Evolutionary conservation across 1,140 invertebrate species (phyloP), one percentile per base, ranked within the genome.

Genomic region (Euura lappo): DNA sequence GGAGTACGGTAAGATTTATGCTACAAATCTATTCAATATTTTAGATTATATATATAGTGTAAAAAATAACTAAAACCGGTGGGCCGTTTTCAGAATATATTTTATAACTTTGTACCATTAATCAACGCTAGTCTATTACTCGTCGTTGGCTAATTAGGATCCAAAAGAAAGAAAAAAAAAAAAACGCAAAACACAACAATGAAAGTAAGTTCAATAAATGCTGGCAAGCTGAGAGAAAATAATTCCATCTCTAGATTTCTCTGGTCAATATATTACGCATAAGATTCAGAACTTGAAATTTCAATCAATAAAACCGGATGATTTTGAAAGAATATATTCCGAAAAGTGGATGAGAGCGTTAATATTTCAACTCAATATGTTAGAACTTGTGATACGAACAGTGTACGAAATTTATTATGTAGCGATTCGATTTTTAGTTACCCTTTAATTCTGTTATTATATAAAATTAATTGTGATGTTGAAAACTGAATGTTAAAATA

Each of bases 51-150:
- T n/a, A 3, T 8, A 60, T 60, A 60, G 13, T 11, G 51, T 60
- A 60, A 60, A 60, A 60, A 60, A 60, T 60, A 60, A 60, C 51
- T 60, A 60, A 60, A 8, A 60, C 10, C 51, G 51, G 51, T 60
- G 51, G 51, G 51, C 28, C 28, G 28, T 60, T 60, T 60, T 60
- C 51, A 60, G 51, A 60, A 60, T 3, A 28, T 28, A 60, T 11
- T 11, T 60, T 60, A 28, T 28, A 60, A 60, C 10, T 60, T 60
- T 60, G 51, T 60, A 60, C 51, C 51, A 60, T 60, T 60, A 3
- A 60, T 60, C 51, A 5, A 60, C 28, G 28, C 51, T 60, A 60
- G 4, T 60, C 51, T n/a, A 60, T 60, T 60, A 28, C 28, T 28
- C 28, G 1, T 28, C 28, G 28, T 28, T 28, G 28, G 28, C 28